Base-by-base conservation (phyloP, 1,140 invertebrate genomes). In the Bombus waltoni region DNA sequence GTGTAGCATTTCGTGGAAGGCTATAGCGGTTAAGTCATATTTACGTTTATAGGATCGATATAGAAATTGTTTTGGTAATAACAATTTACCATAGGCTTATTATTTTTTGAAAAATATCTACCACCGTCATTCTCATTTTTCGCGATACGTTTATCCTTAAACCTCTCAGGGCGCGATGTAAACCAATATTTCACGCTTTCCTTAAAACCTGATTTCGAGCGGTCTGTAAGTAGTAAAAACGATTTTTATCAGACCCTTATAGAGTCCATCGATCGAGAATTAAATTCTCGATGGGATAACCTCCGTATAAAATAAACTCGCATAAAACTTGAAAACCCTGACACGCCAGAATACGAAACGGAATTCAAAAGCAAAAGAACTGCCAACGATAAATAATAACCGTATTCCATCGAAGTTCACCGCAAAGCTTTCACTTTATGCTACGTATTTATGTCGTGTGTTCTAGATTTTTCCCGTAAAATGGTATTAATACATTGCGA, bases 31-130 rank as follows among this genome's bases (percentile, higher is more conserved):
- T 68, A 35, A 8, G 32, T 35, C 22, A 35, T 68, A 68, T 38
- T 68, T 68, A 40, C n/a, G n/a, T 32, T 65, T 15, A 32, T 66
- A 44, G 8, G 71, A 32, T 86, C 44, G 68, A 78, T 84, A 77
- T 59, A 40, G 65, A 82, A 42, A 38, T 28, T n/a, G 62, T 35
- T 13, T n/a, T 62, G 25, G 59, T n/a, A 25, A 62, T 62, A n/a
- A 62, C 28, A n/a, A 62, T 62, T 5, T n/a, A 62, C 59, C 28
- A n/a, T n/a, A n/a, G 28, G 3, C 59, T 62, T n/a, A 11, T 62
- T 62, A n/a, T 62, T n/a, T 28, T 25, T 25, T 59, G 57, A 28
- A 62, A 62, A 62, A 62, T 62, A 11, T n/a, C 28, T 4, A 62
- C 59, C 28, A 62, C 28, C 59, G 59, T 10, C 3, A 4, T 70